A percentile compares a stretch with the other conserved stretches of the same genome.
Conservation (phyloP, 2,888 invertebrate species). For the Agonopterix heracliana region DNA sequence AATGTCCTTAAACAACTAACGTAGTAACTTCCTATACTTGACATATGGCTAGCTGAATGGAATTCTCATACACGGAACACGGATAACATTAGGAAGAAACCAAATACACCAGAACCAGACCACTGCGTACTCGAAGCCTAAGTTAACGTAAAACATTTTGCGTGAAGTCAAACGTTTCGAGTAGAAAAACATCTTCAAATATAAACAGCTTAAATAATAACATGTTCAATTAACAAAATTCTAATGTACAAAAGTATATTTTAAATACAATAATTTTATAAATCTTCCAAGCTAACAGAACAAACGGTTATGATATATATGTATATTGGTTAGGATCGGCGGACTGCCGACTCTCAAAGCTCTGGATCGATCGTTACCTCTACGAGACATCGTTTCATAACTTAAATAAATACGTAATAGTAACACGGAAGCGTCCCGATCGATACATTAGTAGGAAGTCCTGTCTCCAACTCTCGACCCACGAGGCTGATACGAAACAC, state of each 20-base stretch:
- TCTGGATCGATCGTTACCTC: conserved; percentile 26
- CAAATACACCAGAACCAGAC: conserved; percentile 67
- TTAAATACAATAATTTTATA: conserved; percentile 64
- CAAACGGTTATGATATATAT: conserved; percentile 48
- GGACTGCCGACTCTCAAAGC: conserved; percentile 9
- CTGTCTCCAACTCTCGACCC: conserved; percentile 31
- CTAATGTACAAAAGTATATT: conserved; percentile 72
- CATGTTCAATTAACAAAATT: conserved; percentile 69
- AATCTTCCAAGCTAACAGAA: conserved; percentile 65
- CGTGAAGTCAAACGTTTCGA: conserved; percentile 55
- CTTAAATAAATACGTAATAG: conserved; percentile 56
- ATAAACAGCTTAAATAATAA: conserved; percentile 74
- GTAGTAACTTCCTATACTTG: conserved; percentile 64
- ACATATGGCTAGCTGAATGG: conserved; percentile 64
- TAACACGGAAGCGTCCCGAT: conserved; percentile 42
- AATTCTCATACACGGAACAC: conserved; percentile 56
- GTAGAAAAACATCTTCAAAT: conserved; percentile 67
- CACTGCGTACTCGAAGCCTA: conserved; percentile 68
- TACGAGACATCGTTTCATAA: conserved; percentile 18
- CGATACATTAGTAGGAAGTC: conserved; percentile 37
- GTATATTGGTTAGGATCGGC: conserved; percentile 17
- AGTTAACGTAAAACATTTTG: conserved; percentile 60
- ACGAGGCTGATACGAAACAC: conserved; percentile 40
- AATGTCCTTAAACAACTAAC: conserved; percentile 75
- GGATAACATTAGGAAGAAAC: conserved; percentile 64